These are phyloP conservation scores for Tenthredo scrophulariae DNA, from an alignment of 2,888 invertebrate species.

Conservation along the genomic window DNA sequence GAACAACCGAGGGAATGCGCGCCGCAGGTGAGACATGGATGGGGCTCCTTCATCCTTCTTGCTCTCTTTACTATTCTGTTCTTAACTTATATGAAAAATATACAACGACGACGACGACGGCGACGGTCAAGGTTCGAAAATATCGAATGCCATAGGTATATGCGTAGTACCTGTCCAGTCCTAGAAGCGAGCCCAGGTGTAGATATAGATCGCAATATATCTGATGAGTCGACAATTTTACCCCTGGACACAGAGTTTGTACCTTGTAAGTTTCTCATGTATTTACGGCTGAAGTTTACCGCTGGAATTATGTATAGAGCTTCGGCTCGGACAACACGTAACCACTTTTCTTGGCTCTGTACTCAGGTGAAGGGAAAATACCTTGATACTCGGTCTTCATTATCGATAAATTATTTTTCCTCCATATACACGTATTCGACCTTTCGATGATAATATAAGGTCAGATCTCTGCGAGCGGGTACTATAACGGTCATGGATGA, in stretches of 20 bases:
- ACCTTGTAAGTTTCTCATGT: background rate
- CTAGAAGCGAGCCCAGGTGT: background rate
- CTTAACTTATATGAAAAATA: background rate
- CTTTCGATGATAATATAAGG: background rate
- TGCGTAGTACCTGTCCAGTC: background rate
- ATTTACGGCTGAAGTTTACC: background rate
- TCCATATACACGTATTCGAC: background rate
- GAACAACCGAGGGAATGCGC: constrained; percentile 76
- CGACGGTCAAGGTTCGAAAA: background rate
- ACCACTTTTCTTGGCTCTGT: background rate
- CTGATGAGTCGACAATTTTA: background rate
- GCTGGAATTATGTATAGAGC: background rate
- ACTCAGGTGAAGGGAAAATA: background rate
- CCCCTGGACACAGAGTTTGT: background rate
- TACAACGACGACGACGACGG: background rate
- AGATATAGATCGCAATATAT: background rate
- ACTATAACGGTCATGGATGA: background rate
- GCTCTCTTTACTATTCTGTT: background rate
- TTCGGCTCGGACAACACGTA: background rate
- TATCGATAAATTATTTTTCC: background rate
- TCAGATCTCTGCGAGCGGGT: background rate
- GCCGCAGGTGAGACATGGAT: constrained; percentile 69
- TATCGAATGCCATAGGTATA: background rate
- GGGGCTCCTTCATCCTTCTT: background rate
- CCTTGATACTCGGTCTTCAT: background rate